Conservation (phyloP, 92 coral and sea anemone genomes). For the Parazoanthus atlanticus region DNA sequence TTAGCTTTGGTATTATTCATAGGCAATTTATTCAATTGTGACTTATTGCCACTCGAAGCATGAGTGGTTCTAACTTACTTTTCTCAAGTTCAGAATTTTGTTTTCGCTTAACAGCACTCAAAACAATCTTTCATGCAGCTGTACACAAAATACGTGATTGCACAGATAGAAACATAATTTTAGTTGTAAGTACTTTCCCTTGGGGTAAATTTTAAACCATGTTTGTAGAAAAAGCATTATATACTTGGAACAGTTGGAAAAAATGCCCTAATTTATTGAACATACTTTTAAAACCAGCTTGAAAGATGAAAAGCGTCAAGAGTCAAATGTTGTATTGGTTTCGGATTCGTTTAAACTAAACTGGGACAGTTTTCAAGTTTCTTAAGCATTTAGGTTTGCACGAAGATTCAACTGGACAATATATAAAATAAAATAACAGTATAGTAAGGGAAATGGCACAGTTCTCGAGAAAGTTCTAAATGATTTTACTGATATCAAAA, state of each 20-base stretch:
- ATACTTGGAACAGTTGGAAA: not conserved
- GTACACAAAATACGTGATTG: too few species aligned
- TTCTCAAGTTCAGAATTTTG: not conserved
- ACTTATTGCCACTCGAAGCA: not conserved
- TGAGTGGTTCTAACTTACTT: not conserved
- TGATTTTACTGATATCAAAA: not conserved
- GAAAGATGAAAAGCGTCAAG: not conserved
- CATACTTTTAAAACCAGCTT: not conserved
- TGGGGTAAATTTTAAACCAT: not conserved
- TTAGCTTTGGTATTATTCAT: not conserved
- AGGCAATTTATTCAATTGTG: not conserved
- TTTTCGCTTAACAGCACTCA: not conserved
- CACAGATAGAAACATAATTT: not conserved
- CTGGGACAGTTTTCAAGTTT: not conserved
- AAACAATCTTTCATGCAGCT: not conserved
- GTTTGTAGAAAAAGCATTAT: not conserved
- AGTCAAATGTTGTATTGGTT: not conserved
- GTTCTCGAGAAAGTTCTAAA: not conserved
- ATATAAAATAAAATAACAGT: not conserved
- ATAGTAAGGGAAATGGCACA: not conserved
- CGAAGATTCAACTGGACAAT: not conserved
- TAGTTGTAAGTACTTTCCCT: not conserved
- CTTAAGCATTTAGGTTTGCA: not conserved
- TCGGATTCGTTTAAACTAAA: too few species aligned
- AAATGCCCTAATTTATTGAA: not conserved